phyloP scores from a whole-genome alignment of 2,888 invertebrate genomes.

The Tetropium fuscum region DNA sequence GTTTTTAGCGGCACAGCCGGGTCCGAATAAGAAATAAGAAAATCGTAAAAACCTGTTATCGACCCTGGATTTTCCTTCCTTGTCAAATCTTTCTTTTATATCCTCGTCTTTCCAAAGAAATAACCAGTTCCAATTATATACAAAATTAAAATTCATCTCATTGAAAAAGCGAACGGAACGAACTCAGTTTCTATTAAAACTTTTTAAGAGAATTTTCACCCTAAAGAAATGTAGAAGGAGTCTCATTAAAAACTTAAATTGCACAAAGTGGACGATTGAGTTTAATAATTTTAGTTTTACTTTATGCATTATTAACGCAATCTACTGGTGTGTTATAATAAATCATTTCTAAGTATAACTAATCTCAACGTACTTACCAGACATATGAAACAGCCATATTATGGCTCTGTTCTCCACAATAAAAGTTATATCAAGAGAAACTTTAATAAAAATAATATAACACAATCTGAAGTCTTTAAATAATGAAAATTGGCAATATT shows the following conservation, averaged over 20 bases:
- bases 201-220: conserved; percentile 64
- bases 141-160: conserved; percentile 67
- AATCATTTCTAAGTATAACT: no score
- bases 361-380: no score
- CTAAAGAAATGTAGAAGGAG: conserved; percentile 59
- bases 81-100: conserved; percentile 49
- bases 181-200: conserved; percentile 65
- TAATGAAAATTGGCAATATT: no score
- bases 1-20: conserved; percentile 34
- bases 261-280: conserved; percentile 63
- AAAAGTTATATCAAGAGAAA: no score
- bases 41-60: conserved; percentile 48
- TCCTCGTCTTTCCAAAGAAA: conserved; percentile 59
- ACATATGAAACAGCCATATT: no score
- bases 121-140: conserved; percentile 65
- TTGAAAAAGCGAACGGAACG: conserved; percentile 65
- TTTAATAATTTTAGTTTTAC: conserved; percentile 43
- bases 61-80: conserved; percentile 40
- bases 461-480: no score
- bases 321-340: not conserved
- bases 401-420: no score
- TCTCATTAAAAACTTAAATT: conserved; percentile 66
- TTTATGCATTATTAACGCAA: conserved; percentile 11
- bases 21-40: conserved; percentile 40
- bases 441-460: no score